A percentile compares a stretch with the other conserved stretches of the same genome.
Evolutionary conservation across 2,888 invertebrate species (phyloP).

Genomic region (Choreutis nemorana): DNA sequence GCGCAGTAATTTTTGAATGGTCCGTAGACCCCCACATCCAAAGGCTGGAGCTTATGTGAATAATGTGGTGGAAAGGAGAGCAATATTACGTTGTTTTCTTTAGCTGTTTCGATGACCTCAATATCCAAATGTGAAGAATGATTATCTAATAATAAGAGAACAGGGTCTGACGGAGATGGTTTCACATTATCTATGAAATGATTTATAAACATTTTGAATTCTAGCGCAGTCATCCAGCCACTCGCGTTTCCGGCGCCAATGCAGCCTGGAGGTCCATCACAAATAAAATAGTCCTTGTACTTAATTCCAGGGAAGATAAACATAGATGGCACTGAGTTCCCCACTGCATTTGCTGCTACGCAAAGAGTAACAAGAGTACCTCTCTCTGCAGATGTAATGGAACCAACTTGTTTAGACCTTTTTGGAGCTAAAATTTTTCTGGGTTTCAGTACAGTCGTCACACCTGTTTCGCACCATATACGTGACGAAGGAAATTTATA

Average conservation of each 20-base stretch:
- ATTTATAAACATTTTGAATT: conserved; percentile 19
- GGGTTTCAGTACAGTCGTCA: conserved; percentile 1
- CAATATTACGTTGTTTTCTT: conserved; percentile 15
- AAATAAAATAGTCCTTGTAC: conserved; percentile 14
- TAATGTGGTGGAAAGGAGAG: conserved; percentile 20
- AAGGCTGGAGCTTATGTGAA: conserved; percentile 2
- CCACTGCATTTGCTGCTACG: conserved; percentile 4
- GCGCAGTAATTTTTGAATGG: conserved; percentile 1
- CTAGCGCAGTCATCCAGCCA: conserved; percentile 21
- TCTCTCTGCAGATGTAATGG: conserved; percentile 3
- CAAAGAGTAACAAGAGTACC: conserved; percentile 4
- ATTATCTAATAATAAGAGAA: conserved; percentile 22
- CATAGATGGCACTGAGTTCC: conserved; percentile 1
- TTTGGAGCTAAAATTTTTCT: conserved; percentile 2
- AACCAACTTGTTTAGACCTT: conserved; percentile 9
- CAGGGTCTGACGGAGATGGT: conserved; percentile 13
- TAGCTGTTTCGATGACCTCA: conserved; percentile 14
- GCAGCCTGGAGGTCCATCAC: conserved; percentile 17
- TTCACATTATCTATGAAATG: conserved; percentile 19
- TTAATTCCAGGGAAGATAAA: conserved; percentile 6
- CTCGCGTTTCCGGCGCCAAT: conserved; percentile 8
- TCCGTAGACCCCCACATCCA: conserved; percentile 2
- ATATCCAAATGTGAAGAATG: conserved; percentile 20
- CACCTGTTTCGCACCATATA: background rate
- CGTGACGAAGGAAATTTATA: conserved; percentile 8